phyloP scores from a whole-genome alignment of 2,113 vertebrate species.

The Crypturellus undulatus region DNA sequence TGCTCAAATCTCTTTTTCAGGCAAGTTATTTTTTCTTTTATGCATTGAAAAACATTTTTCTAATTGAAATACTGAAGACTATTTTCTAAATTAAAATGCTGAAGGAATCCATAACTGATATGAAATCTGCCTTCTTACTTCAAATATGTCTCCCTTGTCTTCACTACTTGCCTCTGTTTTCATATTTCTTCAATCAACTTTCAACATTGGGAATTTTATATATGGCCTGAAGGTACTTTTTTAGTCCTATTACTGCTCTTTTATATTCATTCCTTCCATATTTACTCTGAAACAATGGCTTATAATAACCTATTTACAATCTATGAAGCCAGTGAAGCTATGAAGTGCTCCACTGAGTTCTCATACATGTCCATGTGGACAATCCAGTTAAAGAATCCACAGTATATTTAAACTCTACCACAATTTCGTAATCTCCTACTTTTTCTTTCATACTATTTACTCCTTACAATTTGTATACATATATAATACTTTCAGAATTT shows the following conservation, averaged over 20 bases:
- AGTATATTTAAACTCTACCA: not conserved
- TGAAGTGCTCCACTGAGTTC: not conserved
- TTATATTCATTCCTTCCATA: not conserved
- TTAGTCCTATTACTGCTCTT: not conserved
- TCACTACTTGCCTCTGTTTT: not conserved
- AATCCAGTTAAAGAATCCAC: not conserved
- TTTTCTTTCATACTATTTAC: not conserved
- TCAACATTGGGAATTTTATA: not conserved
- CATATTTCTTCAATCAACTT: not conserved
- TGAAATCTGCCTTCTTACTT: not conserved
- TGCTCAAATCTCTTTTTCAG: not conserved
- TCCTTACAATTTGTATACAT: too few relatives aligned
- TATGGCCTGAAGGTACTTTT: not conserved
- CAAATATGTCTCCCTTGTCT: not conserved
- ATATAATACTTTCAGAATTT: too few relatives aligned
- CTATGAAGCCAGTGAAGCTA: not conserved
- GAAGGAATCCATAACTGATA: not conserved
- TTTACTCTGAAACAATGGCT: not conserved
- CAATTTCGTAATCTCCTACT: not conserved
- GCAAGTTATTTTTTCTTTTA: not conserved
- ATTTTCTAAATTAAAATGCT: not conserved
- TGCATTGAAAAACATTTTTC: not conserved
- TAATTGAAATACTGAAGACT: not conserved
- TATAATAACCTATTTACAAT: not conserved
- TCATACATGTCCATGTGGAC: not conserved